These are phyloP conservation scores for Tokudaia tokunoshimensis DNA, from an alignment of 2,797 vertebrate species.

Conservation along the genomic window DNA sequence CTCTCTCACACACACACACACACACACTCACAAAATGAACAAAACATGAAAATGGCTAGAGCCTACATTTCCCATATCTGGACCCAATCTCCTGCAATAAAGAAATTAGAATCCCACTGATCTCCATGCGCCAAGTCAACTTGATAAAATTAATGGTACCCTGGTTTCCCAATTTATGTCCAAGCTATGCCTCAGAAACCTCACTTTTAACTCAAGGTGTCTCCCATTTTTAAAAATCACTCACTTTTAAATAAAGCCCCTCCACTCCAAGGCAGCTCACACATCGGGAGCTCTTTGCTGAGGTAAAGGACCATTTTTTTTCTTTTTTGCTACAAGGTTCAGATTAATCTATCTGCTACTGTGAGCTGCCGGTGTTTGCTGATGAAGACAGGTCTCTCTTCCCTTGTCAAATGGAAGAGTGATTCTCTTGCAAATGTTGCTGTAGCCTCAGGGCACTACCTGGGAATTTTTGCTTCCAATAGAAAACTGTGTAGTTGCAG, in stretches of 20 bases:
- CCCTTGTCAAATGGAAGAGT: neutral
- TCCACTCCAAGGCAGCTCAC: constrained; percentile 12
- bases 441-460: neutral
- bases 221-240: neutral
- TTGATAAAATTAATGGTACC: neutral
- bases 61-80: fast-evolving
- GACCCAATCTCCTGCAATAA: neutral
- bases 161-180: neutral
- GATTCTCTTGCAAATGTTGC: neutral
- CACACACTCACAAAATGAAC: neutral
- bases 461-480: neutral
- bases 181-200: neutral
- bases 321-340: neutral
- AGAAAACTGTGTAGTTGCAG: neutral
- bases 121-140: neutral
- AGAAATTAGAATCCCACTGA: neutral
- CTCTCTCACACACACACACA: neutral
- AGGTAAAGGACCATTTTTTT: constrained; percentile 22
- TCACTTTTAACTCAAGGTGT: constrained; percentile 28
- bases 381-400: neutral
- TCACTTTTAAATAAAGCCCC: constrained; percentile 73
- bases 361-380: neutral
- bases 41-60: neutral
- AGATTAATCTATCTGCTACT: constrained; percentile 10
- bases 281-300: constrained; percentile 43